A percentile compares a stretch with the other conserved stretches of the same genome.
Evolutionary conservation across 1,140 invertebrate genomes (phyloP).

Genomic region (Drosophila bocki): DNA sequence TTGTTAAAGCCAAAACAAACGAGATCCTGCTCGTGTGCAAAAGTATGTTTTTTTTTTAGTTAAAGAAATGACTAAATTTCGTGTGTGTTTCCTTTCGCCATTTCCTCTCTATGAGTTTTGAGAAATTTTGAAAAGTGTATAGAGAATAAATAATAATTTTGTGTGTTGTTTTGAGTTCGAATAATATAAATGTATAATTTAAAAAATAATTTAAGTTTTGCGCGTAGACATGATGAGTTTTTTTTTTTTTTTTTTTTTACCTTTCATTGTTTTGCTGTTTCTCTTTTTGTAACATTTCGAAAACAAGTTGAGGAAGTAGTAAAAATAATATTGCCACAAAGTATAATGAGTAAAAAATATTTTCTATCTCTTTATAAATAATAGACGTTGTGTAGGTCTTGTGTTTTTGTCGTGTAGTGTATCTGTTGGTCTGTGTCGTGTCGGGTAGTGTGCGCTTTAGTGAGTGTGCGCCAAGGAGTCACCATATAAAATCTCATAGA

Average conservation of each 20-base stretch:
- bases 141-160: conserved; percentile 76
- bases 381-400: conserved; percentile 49
- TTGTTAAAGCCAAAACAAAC: conserved; percentile 83
- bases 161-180: conserved; percentile 60
- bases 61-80: conserved; percentile 56
- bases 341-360: conserved; percentile 62
- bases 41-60: conserved; percentile 23
- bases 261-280: conserved; percentile 45
- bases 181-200: conserved; percentile 57
- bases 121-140: conserved; percentile 61
- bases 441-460: conserved; percentile 28
- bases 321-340: conserved; percentile 70
- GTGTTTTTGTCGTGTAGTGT: conserved; percentile 13
- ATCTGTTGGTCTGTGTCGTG: conserved; percentile 18
- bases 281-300: conserved; percentile 34
- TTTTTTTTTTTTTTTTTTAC: conserved; percentile 21
- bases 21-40: conserved; percentile 84
- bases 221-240: conserved; percentile 64
- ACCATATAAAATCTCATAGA: conserved; percentile 78
- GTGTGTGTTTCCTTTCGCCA: conserved; percentile 18
- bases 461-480: conserved; percentile 57
- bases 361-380: conserved; percentile 73
- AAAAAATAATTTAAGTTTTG: conserved; percentile 79
- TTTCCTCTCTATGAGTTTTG: conserved; percentile 48
- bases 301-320: conserved; percentile 54